phyloP scores from a whole-genome alignment of 37 sponge, comb jelly and placozoan genomes.

The Beroe forskalii region DNA sequence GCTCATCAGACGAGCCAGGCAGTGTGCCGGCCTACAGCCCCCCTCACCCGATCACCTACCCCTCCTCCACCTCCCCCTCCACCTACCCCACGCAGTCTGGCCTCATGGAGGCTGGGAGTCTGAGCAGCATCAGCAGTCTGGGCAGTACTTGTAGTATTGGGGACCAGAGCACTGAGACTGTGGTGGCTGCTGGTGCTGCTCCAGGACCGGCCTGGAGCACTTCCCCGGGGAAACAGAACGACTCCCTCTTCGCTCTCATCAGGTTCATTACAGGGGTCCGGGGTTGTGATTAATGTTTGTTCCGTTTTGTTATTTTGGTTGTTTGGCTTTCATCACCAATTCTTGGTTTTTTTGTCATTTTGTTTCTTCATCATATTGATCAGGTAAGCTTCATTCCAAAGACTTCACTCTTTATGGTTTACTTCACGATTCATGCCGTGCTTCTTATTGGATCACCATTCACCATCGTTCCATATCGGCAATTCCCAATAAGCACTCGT shows the following conservation, averaged over 20 bases:
- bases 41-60: neutral
- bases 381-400: too few species aligned
- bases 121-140: neutral
- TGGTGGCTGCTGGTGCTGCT: neutral
- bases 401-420: too few species aligned
- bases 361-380: too few species aligned
- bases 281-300: too few species aligned
- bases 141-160: neutral
- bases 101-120: neutral
- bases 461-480: too few species aligned
- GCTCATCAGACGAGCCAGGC: neutral
- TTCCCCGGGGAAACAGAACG: conserved; percentile 17
- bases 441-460: too few species aligned
- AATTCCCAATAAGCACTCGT: too few species aligned
- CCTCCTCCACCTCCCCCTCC: conserved; percentile 27
- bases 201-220: neutral
- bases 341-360: too few species aligned
- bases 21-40: neutral
- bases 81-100: neutral
- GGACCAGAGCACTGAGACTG: neutral
- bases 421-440: too few species aligned
- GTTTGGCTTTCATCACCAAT: too few species aligned
- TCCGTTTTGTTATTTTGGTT: too few species aligned
- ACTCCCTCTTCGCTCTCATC: conserved; percentile 41
- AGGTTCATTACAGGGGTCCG: too few species aligned